Percentiles rank a stretch among this genome's conserved stretches.
Evolutionary conservation across 2,888 invertebrate genomes (phyloP).

Genomic region (Alviniconcha strummeri): DNA sequence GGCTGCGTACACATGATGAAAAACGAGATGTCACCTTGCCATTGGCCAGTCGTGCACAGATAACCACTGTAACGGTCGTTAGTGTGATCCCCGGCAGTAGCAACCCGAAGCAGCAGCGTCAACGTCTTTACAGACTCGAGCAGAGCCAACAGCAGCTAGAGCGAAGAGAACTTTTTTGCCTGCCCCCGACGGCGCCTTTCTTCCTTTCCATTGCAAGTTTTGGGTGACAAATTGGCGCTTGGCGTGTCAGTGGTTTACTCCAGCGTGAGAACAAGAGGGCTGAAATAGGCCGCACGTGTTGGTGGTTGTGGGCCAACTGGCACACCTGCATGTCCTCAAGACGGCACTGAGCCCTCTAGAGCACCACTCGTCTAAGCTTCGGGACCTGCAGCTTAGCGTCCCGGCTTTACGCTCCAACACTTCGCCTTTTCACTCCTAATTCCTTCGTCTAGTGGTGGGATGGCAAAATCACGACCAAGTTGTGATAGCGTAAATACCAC

Average conservation of each 20-base stretch:
- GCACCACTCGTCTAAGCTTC: conserved; percentile 9
- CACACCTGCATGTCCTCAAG: conserved; percentile 32
- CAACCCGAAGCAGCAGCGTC: too few relatives aligned
- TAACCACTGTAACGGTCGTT: too few relatives aligned
- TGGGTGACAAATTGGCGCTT: neutral
- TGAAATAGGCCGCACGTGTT: conserved; percentile 15
- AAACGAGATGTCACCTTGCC: too few relatives aligned
- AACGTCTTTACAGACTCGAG: too few relatives aligned
- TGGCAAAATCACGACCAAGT: neutral
- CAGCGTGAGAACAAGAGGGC: too few relatives aligned
- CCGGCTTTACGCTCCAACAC: conserved; percentile 24
- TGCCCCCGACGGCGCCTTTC: neutral
- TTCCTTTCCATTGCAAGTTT: neutral
- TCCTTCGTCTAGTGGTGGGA: neutral
- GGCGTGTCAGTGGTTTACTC: too few relatives aligned
- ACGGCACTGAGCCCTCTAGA: neutral
- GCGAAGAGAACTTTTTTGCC: too few relatives aligned
- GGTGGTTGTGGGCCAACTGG: conserved; percentile 14
- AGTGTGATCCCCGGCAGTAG: too few relatives aligned
- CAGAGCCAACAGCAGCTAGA: too few relatives aligned
- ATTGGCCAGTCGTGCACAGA: too few relatives aligned
- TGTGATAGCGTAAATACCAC: too few relatives aligned
- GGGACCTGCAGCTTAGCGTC: conserved; percentile 11
- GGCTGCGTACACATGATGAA: too few relatives aligned
- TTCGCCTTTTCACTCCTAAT: conserved; percentile 6